Evolutionary conservation across 1,140 invertebrate species (phyloP).

Genomic region (Sminthurides bifidus): DNA sequence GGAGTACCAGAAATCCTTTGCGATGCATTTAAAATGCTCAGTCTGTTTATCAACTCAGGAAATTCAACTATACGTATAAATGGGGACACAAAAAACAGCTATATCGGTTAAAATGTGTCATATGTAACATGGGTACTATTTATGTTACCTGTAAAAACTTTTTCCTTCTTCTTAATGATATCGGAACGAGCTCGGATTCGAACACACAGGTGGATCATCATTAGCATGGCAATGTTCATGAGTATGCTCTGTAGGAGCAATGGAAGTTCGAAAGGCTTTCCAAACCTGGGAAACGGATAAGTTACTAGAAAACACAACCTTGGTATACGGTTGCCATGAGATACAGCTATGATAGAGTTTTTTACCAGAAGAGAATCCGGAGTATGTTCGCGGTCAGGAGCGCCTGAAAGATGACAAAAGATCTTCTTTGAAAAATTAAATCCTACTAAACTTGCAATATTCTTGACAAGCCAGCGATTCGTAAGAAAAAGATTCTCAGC

Average conservation of each 20-base stretch:
- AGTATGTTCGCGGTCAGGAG: conserved; percentile 90
- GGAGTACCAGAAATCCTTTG: background rate
- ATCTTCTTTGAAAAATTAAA: too few relatives aligned
- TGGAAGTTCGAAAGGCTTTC: conserved; percentile 87
- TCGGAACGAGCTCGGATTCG: conserved; percentile 71
- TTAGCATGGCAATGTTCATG: conserved; percentile 93
- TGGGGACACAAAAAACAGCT: too few relatives aligned
- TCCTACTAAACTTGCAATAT: too few relatives aligned
- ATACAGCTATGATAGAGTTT: conserved; percentile 27
- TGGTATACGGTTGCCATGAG: background rate
- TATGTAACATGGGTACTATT: background rate
- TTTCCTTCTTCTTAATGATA: conserved; percentile 55
- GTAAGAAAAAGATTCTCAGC: too few relatives aligned
- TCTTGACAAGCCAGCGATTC: too few relatives aligned
- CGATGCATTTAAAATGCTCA: background rate
- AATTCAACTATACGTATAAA: background rate
- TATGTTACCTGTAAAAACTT: conserved; percentile 59
- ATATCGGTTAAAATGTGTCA: background rate
- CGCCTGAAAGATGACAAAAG: conserved; percentile 44
- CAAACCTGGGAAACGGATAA: conserved; percentile 66
- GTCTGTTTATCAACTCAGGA: too few relatives aligned
- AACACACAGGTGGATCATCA: conserved; percentile 90
- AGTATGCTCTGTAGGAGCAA: conserved; percentile 91
- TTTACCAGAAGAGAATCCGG: conserved; percentile 94
- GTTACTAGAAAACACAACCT: conserved; percentile 6